phyloP scores from a whole-genome alignment of 2,113 vertebrate species.

The Zosterops japonicus region DNA sequence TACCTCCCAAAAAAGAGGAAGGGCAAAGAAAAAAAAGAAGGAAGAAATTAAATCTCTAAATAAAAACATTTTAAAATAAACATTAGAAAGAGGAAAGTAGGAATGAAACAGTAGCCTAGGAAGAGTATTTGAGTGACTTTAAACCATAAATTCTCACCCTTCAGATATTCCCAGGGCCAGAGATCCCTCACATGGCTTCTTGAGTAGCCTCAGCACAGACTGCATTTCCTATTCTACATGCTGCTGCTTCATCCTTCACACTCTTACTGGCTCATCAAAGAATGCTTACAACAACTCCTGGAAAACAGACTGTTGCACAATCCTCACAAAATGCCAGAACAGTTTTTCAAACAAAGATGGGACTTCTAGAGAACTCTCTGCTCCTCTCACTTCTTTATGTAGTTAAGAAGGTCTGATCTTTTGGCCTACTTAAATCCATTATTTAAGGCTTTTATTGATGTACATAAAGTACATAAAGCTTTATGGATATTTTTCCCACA shows the following conservation, averaged over 20 bases:
- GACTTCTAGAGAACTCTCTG: not conserved
- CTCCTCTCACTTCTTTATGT: not conserved
- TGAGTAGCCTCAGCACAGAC: not conserved
- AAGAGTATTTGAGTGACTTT: not conserved
- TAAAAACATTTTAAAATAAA: not conserved
- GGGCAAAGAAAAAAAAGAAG: not conserved
- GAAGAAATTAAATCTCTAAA: conserved; percentile 1
- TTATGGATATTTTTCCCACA: not conserved
- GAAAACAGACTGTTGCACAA: not conserved
- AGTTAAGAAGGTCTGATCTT: not conserved
- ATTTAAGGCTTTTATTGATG: not conserved
- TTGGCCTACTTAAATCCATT: not conserved
- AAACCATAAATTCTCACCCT: not conserved
- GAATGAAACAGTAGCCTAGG: not conserved
- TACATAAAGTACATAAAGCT: not conserved
- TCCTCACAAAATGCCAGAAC: not conserved
- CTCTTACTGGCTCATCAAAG: fast-evolving
- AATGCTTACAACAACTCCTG: not conserved
- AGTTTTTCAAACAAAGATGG: not conserved
- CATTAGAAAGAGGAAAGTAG: not conserved
- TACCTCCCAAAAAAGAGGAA: not conserved
- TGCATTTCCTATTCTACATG: not conserved
- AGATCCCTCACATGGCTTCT: not conserved
- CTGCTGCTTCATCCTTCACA: not conserved
- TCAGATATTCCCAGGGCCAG: not conserved